These are phyloP conservation scores for Nilaparvata lugens DNA, from an alignment of 1,140 invertebrate species.

Conservation along the genomic window DNA sequence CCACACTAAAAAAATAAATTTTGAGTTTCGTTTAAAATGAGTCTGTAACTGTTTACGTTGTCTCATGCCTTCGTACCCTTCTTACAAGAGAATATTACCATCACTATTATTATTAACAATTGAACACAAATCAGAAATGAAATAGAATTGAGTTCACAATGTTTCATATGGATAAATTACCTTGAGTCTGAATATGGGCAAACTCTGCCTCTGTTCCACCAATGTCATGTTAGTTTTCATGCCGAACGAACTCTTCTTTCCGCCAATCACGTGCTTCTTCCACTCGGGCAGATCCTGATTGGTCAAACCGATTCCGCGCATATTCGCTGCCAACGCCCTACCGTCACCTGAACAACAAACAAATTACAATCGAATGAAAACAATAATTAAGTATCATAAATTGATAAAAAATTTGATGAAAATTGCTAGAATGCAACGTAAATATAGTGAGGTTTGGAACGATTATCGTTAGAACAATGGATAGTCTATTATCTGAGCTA, in stretches of 20 bases:
- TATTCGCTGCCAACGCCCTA: constrained; percentile 60
- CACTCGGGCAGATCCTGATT: constrained; percentile 93
- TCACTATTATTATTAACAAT: too few relatives aligned
- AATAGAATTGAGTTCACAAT: too few relatives aligned
- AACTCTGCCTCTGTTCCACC: constrained; percentile 89
- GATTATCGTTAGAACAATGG: neutral
- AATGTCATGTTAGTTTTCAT: constrained; percentile 93
- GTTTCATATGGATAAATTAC: constrained; percentile 30
- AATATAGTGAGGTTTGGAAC: neutral
- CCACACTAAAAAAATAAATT: too few relatives aligned
- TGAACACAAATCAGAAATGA: too few relatives aligned
- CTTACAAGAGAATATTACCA: too few relatives aligned
- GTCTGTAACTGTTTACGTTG: too few relatives aligned
- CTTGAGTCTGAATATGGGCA: constrained; percentile 94
- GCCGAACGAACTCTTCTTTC: constrained; percentile 96
- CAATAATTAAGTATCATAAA: too few relatives aligned
- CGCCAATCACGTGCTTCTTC: constrained; percentile 98
- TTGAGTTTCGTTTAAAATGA: too few relatives aligned
- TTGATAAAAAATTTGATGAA: neutral
- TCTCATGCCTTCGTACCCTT: neutral
- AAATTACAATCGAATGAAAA: too few relatives aligned
- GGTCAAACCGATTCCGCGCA: constrained; percentile 71
- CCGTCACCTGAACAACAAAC: constrained; percentile 45
- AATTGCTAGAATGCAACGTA: neutral
- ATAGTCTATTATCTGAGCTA: too few relatives aligned